Base-by-base conservation (phyloP, 2,113 vertebrate genomes). In the Pelodiscus sinensis region DNA sequence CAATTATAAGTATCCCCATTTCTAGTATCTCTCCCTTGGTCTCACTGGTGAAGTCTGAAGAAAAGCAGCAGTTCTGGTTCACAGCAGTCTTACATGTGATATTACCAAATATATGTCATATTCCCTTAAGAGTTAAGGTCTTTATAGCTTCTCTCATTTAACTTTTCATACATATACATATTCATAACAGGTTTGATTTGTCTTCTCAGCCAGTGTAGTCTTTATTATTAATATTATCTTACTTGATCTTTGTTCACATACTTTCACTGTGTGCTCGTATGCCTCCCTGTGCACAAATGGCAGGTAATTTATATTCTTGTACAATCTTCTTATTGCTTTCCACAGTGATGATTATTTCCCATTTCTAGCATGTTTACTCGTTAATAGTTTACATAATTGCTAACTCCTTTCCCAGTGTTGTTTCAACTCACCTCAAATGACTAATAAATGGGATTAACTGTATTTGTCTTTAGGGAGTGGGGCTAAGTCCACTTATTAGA, bases 231-330 rank as follows among this genome's bases (percentile, higher is more conserved):
- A 2, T 85, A 44, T 44, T 50, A 2, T 27, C 56, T 4, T 22
- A 82, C 50, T 77, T 58, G 7, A 12, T 9, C 50, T 78, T 22
- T 38, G 38, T 82, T 89, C 71, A 1, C 6, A 2, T 62, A 57
- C 18, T 3, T 82, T 35, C 62, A 56, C 44, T 1, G 6, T 21
- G 4, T 3, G 9, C 57, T 84, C 38, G 57, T 6, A 3, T 9
- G 1, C 27, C 57, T 68, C 13, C 73, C 27, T 22, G 18, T 24
- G 21, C 4, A 2, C 27, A 50, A 54, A 8, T 52, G 9, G 51
- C 21, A 2, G 58, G 6, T 15, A 2, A 15, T 7, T 50, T 3
- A 4, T 7, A 6, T 71, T 0, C 13, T 25, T 7, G 8, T 2
- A 50, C 2, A 9, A n/a, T 54, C 24, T 0, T 58, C 52, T 51